phyloP scores from a whole-genome alignment of 1,140 invertebrate species.

The Drosophila gunungcola region DNA sequence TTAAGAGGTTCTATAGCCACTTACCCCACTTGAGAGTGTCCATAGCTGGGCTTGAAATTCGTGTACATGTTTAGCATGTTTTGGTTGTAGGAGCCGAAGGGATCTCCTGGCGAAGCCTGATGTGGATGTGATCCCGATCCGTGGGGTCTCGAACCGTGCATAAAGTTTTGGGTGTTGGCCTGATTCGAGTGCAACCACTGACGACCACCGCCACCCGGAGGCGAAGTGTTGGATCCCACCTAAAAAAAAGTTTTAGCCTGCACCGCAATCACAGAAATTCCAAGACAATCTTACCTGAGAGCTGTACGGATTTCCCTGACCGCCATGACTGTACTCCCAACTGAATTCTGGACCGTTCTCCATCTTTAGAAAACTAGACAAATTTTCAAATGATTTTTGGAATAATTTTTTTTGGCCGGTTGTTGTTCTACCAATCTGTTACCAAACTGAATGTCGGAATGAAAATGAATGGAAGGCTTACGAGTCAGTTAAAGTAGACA shows the following conservation, averaged over 20 bases:
- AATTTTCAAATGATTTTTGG: constrained; percentile 27
- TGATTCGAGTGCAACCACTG: constrained; percentile 72
- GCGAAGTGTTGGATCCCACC: constrained; percentile 24
- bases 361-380: constrained; percentile 31
- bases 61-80: constrained; percentile 44
- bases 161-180: constrained; percentile 9
- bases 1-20: background rate
- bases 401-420: constrained; percentile 26
- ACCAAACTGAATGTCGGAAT: constrained; percentile 19
- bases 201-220: constrained; percentile 22
- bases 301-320: constrained; percentile 3
- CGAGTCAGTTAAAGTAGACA: too few species aligned
- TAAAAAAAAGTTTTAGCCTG: background rate
- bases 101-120: background rate
- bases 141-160: constrained; percentile 8
- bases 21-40: constrained; percentile 7
- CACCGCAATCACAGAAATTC: too few species aligned
- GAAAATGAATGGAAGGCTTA: constrained; percentile 25
- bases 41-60: constrained; percentile 24
- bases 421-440: constrained; percentile 34
- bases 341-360: constrained; percentile 49
- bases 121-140: background rate
- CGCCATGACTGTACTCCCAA: constrained; percentile 41
- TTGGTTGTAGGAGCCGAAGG: constrained; percentile 58
- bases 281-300: constrained; percentile 38